A percentile compares a stretch with the other conserved stretches of the same genome.
Evolutionary conservation across 2,888 invertebrate species (phyloP).

Genomic region (Drosophila prolongata): DNA sequence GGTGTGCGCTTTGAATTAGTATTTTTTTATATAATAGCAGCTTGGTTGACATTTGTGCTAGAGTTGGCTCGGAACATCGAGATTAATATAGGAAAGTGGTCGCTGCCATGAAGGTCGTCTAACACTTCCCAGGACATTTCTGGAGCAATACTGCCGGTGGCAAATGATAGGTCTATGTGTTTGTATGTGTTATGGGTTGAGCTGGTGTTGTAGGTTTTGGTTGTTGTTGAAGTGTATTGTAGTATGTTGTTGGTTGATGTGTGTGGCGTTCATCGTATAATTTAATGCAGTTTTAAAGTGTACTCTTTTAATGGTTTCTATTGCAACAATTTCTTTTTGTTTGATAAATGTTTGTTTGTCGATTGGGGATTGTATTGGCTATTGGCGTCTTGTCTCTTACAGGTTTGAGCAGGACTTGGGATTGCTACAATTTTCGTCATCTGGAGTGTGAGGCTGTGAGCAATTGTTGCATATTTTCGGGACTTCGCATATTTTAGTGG

Average conservation of each 20-base stretch:
- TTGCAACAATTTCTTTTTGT: neutral
- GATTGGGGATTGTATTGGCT: neutral
- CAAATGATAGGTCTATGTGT: too few species aligned
- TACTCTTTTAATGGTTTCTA: neutral
- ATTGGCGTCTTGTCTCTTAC: neutral
- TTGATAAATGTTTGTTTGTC: neutral
- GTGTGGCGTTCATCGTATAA: neutral
- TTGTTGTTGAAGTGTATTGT: neutral
- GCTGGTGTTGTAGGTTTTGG: too few species aligned
- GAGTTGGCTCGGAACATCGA: too few species aligned
- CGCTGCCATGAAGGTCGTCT: too few species aligned
- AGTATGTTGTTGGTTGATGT: neutral
- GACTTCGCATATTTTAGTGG: neutral
- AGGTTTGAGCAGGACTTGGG: neutral
- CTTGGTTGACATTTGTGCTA: neutral
- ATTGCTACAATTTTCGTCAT: neutral
- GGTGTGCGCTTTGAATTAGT: neutral
- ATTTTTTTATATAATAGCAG: neutral
- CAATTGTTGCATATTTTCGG: neutral
- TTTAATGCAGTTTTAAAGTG: neutral
- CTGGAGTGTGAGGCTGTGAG: neutral
- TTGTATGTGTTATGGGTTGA: too few species aligned
- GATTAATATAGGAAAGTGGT: too few species aligned
- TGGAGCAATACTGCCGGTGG: too few species aligned
- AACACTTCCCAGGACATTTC: too few species aligned